phyloP scores from a whole-genome alignment of 2,113 vertebrate genomes.

The Condylura cristata region DNA sequence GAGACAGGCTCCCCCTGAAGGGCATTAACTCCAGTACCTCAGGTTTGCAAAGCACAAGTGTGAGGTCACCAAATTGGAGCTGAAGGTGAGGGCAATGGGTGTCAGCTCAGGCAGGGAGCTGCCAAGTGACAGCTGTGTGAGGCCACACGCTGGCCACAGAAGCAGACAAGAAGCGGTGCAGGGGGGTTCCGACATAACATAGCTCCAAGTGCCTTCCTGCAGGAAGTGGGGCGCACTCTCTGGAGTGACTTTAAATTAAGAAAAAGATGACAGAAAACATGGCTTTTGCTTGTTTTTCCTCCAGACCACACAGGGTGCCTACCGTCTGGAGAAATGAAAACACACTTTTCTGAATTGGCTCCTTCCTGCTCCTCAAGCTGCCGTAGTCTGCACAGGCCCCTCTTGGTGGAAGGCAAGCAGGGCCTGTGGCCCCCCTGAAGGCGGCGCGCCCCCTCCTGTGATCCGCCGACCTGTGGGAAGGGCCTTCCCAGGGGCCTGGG shows the following conservation, averaged over 20 bases:
- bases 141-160: not conserved
- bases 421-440: too few relatives aligned
- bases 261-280: not conserved
- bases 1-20: too few relatives aligned
- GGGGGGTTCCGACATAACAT: fast-evolving
- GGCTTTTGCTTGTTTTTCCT: not conserved
- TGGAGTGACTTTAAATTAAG: not conserved
- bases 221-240: not conserved
- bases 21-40: not conserved
- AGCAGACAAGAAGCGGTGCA: too few relatives aligned
- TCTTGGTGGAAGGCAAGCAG: not conserved
- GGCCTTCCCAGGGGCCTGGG: too few relatives aligned
- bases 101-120: too few relatives aligned
- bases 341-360: not conserved
- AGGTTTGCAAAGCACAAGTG: not conserved
- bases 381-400: not conserved
- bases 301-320: not conserved
- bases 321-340: not conserved
- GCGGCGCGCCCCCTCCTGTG: too few relatives aligned
- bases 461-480: too few relatives aligned
- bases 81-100: not conserved
- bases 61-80: not conserved
- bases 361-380: too few relatives aligned
- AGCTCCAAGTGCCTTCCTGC: not conserved
- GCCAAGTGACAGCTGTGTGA: not conserved